Evolutionary conservation across 2,797 vertebrate species (phyloP).

Genomic region (Hozukius guyotensis): DNA sequence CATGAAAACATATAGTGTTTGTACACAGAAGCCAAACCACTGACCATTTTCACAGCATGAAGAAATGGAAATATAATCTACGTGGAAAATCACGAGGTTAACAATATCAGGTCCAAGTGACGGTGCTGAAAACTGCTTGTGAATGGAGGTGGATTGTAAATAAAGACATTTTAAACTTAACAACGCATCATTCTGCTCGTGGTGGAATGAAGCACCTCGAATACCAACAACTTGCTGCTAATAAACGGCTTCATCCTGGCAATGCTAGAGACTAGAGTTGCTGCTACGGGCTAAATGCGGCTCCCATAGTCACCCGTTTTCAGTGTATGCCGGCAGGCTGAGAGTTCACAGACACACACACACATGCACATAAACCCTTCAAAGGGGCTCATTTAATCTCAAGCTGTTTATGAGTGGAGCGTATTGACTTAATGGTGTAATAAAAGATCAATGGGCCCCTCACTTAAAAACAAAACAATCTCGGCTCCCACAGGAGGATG

Average conservation of each 20-base stretch:
- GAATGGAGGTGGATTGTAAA: constrained; percentile 2
- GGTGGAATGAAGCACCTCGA: background rate
- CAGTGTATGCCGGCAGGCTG: constrained; percentile 39
- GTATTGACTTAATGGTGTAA: constrained; percentile 79
- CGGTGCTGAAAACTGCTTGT: background rate
- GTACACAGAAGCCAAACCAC: background rate
- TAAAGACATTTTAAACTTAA: constrained; percentile 1
- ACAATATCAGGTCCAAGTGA: constrained; percentile 6
- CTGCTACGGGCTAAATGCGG: constrained; percentile 18
- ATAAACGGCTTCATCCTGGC: constrained; percentile 2
- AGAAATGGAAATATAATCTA: constrained; percentile 19
- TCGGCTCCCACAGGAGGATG: constrained; percentile 60
- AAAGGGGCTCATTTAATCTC: constrained; percentile 78
- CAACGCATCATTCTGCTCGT: background rate
- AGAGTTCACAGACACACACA: constrained; percentile 41
- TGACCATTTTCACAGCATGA: background rate
- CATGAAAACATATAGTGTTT: background rate
- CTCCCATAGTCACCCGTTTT: constrained; percentile 37
- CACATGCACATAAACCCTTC: constrained; percentile 66
- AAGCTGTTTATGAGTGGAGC: constrained; percentile 75
- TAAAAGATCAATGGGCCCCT: constrained; percentile 81
- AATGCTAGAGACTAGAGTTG: constrained; percentile 2
- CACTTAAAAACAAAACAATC: constrained; percentile 80
- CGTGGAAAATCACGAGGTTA: background rate
- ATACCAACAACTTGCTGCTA: constrained; percentile 8